phyloP scores from a whole-genome alignment of 2,797 vertebrate genomes.

The Mallotus villosus region DNA sequence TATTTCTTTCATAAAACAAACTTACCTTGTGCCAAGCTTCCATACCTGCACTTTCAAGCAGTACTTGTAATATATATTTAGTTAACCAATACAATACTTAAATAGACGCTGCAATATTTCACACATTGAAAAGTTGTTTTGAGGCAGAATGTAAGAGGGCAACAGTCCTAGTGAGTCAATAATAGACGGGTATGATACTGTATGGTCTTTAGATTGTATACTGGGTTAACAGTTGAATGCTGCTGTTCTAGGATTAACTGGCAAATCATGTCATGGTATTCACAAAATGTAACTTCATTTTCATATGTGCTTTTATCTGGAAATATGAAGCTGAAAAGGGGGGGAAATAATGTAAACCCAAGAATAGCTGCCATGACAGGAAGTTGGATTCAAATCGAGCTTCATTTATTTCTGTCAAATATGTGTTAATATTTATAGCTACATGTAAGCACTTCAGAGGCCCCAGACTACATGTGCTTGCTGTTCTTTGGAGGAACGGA shows the following conservation, averaged over 20 bases:
- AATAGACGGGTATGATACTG: slow-evolving; percentile 20
- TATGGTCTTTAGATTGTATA: slow-evolving; percentile 33
- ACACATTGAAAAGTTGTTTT: slow-evolving; percentile 41
- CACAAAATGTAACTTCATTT: slow-evolving; percentile 34
- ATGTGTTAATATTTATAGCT: slow-evolving; percentile 37
- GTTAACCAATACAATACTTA: slow-evolving; percentile 74
- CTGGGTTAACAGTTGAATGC: slow-evolving; percentile 27
- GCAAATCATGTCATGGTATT: slow-evolving; percentile 51
- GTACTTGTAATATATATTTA: slow-evolving; percentile 75
- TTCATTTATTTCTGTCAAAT: slow-evolving; percentile 33
- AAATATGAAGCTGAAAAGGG: slow-evolving; percentile 11
- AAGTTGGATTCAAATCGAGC: slow-evolving; percentile 45
- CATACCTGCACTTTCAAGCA: slow-evolving; percentile 75
- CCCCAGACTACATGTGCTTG: slow-evolving; percentile 26
- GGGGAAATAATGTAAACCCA: slow-evolving; percentile 38
- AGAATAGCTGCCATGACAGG: slow-evolving; percentile 61
- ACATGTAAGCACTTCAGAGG: slow-evolving; percentile 21
- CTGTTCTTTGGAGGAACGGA: slow-evolving; percentile 15
- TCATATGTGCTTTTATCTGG: slow-evolving; percentile 34
- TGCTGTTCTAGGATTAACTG: slow-evolving; percentile 48
- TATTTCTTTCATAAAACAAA: slow-evolving; percentile 76
- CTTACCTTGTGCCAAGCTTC: slow-evolving; percentile 80
- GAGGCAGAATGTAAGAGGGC: slow-evolving; percentile 40
- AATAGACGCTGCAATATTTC: slow-evolving; percentile 71
- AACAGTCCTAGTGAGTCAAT: slow-evolving; percentile 10